A percentile compares a stretch with the other conserved stretches of the same genome.
Conservation (phyloP, 2,113 vertebrate genomes). For the Phrynocephalus versicolor region DNA sequence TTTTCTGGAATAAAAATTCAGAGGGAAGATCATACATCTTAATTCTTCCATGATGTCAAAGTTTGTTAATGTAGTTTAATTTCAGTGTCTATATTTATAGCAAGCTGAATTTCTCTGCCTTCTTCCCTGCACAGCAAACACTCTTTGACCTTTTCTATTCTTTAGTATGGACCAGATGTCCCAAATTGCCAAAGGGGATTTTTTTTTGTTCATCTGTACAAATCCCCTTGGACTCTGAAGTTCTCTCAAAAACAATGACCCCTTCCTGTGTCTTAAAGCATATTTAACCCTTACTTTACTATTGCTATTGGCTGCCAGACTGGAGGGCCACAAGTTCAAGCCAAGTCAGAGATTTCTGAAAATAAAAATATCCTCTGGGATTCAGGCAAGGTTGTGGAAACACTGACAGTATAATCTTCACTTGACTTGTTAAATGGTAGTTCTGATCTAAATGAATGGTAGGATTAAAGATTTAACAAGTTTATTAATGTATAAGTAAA, state of each 20-base stretch:
- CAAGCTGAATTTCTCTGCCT: slow-evolving; percentile 29
- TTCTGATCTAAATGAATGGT: not conserved
- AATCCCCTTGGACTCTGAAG: not conserved
- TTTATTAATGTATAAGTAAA: not conserved
- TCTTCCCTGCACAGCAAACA: slow-evolving; percentile 23
- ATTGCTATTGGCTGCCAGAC: not conserved
- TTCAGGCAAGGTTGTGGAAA: not conserved
- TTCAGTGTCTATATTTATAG: not conserved
- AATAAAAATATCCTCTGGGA: not conserved
- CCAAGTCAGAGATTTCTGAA: slow-evolving; percentile 30
- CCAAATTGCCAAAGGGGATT: slow-evolving; percentile 10
- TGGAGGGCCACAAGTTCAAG: slow-evolving; percentile 21
- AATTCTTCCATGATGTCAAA: slow-evolving; percentile 42
- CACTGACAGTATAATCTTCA: slow-evolving; percentile 22
- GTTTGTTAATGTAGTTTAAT: slow-evolving; percentile 29
- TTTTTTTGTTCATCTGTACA: not conserved
- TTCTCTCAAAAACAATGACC: slow-evolving; percentile 32
- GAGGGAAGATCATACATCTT: slow-evolving; percentile 25
- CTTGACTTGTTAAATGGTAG: not conserved
- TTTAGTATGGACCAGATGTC: slow-evolving; percentile 24
- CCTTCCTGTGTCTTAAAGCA: slow-evolving; percentile 15
- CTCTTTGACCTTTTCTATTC: slow-evolving; percentile 51
- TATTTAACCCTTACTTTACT: slow-evolving; percentile 2
- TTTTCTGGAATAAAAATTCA: slow-evolving; percentile 26
- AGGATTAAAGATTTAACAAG: not conserved